Evolutionary conservation across 2,888 invertebrate species (phyloP).

Genomic region (Ochropleura plecta): DNA sequence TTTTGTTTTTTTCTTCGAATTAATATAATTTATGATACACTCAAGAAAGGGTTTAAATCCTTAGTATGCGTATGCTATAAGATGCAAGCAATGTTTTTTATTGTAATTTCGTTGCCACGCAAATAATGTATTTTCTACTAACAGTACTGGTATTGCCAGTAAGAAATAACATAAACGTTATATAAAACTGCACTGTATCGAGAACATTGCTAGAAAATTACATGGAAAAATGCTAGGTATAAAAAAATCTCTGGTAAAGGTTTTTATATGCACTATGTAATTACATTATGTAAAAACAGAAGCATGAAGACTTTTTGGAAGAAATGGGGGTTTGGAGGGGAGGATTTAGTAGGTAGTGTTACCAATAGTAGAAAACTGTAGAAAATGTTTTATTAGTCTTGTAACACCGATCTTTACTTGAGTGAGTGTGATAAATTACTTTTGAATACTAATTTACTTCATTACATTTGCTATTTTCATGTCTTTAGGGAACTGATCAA

Average conservation of each 20-base stretch:
- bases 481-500: constrained; percentile 45
- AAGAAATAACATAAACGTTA: neutral
- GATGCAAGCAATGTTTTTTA: constrained; percentile 73
- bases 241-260: constrained; percentile 53
- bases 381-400: constrained; percentile 48
- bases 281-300: constrained; percentile 30
- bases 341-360: constrained; percentile 37
- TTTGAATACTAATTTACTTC: constrained; percentile 27
- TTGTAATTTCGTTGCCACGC: constrained; percentile 59
- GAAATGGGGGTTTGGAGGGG: constrained; percentile 7
- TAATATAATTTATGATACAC: too few species aligned
- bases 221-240: constrained; percentile 37
- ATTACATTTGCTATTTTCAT: constrained; percentile 32
- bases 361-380: constrained; percentile 52
- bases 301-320: constrained; percentile 46
- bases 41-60: too few species aligned
- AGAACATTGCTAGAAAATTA: constrained; percentile 20
- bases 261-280: constrained; percentile 42
- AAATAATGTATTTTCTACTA: constrained; percentile 28
- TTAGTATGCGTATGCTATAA: constrained; percentile 68
- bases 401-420: constrained; percentile 37
- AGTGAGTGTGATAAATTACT: constrained; percentile 41
- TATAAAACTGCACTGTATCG: neutral
- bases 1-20: neutral
- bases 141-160: constrained; percentile 24